Conservation (phyloP, 2,113 vertebrate species). For the Tonatia bakeri region DNA sequence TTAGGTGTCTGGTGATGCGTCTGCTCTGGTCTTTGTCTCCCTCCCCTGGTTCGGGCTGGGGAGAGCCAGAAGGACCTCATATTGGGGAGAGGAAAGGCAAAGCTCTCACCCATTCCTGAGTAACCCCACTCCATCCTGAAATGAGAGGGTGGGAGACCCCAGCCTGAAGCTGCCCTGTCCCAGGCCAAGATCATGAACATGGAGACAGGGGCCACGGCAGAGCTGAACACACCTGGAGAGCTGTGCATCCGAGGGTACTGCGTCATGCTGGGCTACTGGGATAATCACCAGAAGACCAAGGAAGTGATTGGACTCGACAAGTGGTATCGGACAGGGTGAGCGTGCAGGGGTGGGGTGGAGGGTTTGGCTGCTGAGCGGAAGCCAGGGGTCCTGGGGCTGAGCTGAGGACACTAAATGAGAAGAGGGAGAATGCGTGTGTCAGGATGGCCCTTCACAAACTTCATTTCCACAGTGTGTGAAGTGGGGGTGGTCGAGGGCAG, state of each 20-base stretch:
- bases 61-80: background rate
- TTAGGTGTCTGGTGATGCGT: background rate
- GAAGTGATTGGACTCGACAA: slow-evolving; percentile 82
- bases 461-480: background rate
- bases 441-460: background rate
- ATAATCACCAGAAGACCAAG: slow-evolving; percentile 82
- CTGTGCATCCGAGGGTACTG: slow-evolving; percentile 91
- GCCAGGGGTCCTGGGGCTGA: background rate
- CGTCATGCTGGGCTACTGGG: slow-evolving; percentile 95
- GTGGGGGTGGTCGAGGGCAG: background rate
- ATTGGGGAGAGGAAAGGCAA: background rate
- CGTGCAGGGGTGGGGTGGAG: background rate
- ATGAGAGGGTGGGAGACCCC: background rate
- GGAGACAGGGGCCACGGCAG: slow-evolving; percentile 72
- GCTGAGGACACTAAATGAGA: background rate
- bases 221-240: slow-evolving; percentile 87
- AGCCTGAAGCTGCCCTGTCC: background rate
- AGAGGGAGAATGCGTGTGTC: background rate
- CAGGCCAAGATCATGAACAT: slow-evolving; percentile 90
- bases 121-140: background rate
- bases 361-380: background rate
- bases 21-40: background rate
- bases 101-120: background rate
- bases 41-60: background rate
- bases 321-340: slow-evolving; percentile 98